Percentiles rank a stretch among this genome's conserved stretches.
Evolutionary conservation across 2,888 invertebrate species (phyloP).

Genomic region (Heliconius erato): DNA sequence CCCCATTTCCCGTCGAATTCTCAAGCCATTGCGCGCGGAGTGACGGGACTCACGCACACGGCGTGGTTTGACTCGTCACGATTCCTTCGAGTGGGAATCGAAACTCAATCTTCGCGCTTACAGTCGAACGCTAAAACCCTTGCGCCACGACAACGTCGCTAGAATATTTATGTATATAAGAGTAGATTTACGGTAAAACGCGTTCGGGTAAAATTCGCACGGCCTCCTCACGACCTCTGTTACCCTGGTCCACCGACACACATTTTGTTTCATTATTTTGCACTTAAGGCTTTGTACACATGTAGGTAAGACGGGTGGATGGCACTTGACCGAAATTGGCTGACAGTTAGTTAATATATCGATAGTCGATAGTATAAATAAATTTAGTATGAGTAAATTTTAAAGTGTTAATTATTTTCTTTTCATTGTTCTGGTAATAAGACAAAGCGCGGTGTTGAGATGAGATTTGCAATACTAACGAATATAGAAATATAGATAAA

Average conservation of each 20-base stretch:
- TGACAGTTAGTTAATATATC: background rate
- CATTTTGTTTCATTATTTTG: slow-evolving; percentile 51
- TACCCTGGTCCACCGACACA: slow-evolving; percentile 53
- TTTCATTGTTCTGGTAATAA: no score
- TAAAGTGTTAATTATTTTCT: no score
- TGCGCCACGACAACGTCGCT: background rate
- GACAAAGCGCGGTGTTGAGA: no score
- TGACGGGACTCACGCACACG: no score
- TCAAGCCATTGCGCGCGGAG: no score
- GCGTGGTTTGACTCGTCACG: no score
- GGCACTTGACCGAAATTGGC: slow-evolving; percentile 7
- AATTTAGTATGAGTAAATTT: background rate
- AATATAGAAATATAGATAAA: no score
- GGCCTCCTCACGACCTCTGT: slow-evolving; percentile 53
- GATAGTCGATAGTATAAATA: background rate
- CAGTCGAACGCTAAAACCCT: background rate
- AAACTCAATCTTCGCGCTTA: background rate
- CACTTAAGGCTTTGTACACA: slow-evolving; percentile 44
- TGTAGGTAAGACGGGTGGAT: background rate
- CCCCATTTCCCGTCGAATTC: no score
- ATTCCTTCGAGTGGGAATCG: background rate
- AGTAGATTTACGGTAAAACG: slow-evolving; percentile 39
- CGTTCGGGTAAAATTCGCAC: slow-evolving; percentile 50
- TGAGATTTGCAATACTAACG: no score
- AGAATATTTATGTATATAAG: background rate